phyloP scores from a whole-genome alignment of 2,113 vertebrate species.

The Semnornis frantzii region DNA sequence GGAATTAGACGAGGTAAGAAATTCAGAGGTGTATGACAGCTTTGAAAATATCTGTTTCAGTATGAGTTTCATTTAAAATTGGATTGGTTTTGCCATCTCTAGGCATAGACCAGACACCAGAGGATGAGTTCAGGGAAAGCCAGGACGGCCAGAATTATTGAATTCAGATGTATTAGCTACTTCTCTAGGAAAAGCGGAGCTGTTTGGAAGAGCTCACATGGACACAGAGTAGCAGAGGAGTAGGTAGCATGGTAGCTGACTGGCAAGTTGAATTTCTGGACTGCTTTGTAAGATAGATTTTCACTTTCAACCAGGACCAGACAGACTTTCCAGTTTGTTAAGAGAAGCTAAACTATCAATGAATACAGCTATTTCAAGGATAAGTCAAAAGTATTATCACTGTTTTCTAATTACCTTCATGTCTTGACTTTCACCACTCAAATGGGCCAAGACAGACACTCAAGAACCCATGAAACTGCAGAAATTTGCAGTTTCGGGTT shows the following conservation, averaged over 20 bases:
- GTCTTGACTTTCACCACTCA: neutral
- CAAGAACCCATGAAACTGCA: too few relatives aligned
- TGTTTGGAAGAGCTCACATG: neutral
- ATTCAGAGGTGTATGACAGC: conserved; percentile 24
- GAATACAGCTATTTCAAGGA: neutral
- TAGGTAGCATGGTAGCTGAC: neutral
- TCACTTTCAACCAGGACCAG: neutral
- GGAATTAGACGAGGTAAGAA: conserved; percentile 32
- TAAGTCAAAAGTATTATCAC: neutral
- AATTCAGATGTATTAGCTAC: neutral
- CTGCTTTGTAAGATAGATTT: neutral
- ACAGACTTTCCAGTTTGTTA: neutral
- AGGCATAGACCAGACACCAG: neutral
- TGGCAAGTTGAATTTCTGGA: neutral
- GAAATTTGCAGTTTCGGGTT: too few relatives aligned
- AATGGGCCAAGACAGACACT: neutral
- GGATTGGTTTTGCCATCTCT: neutral
- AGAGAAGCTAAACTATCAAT: neutral
- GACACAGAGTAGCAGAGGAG: neutral
- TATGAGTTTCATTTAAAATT: neutral
- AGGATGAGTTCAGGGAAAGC: neutral
- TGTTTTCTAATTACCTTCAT: neutral
- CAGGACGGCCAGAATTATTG: neutral
- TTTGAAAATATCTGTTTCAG: conserved; percentile 52
- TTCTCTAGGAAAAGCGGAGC: neutral